Base-by-base conservation (phyloP, 2,113 vertebrate genomes). In the Cephalopholis sonnerati region DNA sequence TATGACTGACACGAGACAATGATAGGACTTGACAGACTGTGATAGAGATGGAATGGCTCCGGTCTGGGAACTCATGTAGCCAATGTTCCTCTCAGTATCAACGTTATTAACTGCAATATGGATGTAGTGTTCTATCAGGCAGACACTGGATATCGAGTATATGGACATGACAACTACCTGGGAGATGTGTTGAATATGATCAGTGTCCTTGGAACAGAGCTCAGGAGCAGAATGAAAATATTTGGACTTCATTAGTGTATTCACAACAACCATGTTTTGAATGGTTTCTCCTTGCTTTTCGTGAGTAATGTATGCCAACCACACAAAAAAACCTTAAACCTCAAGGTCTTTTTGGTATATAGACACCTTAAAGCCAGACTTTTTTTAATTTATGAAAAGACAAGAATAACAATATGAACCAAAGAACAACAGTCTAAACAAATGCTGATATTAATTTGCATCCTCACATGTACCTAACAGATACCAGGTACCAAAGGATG, bases 1-100 rank as follows among this genome's bases (percentile, higher is more conserved):
- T 51, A 25, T 51, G 73, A 66, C 29, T 53, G 67, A 67, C 54
- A 5, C n/a, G 62, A 50, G 57, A 77, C 48, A 10, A 29, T 48
- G 65, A 77, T 77, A 24, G 7, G 41, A 71, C 66, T 39, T 22
- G 58, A 71, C 73, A 71, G 76, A 78, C 29, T 78, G 46, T 41
- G 77, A 70, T 53, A 5, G 27, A 69, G 64, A 74, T 55, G 46
- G 48, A 76, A 51, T 51, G 8, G 69, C 54, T 67, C 53, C 3
- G 11, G 55, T 74, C 48, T 46, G 24, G 48, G 71, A 62, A 66
- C 29, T 53, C 46, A 11, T 62, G 77, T 41, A 39, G 75, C 27
- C 22, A 9, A 17, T 6, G 22, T 58, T 39, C 22, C 44, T 41
- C 51, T 65, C 27, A 39, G 17, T 36, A 50, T 65, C 17, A 16